phyloP scores from a whole-genome alignment of 2,797 vertebrate species.

The Helicolenus hilgendorfi region DNA sequence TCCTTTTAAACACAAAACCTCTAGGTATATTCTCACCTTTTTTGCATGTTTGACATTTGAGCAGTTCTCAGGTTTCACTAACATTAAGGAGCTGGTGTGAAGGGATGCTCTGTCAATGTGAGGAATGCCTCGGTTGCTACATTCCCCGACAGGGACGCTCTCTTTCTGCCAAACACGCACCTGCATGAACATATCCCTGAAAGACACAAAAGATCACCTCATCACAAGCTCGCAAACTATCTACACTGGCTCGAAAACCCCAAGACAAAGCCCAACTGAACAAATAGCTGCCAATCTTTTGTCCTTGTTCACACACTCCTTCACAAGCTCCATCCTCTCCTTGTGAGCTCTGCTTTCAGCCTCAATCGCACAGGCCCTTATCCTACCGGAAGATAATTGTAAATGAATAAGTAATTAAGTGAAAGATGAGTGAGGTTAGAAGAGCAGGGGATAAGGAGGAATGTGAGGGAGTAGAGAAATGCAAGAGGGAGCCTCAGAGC shows the following conservation, averaged over 20 bases:
- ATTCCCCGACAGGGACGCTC: conserved; percentile 54
- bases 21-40: not conserved
- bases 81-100: conserved; percentile 45
- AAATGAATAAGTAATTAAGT: conserved; percentile 68
- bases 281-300: conserved; percentile 41
- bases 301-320: conserved; percentile 23
- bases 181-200: conserved; percentile 65
- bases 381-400: conserved; percentile 44
- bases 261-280: conserved; percentile 6
- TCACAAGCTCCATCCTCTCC: conserved; percentile 23
- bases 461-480: conserved; percentile 53
- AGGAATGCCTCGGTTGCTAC: conserved; percentile 72
- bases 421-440: conserved; percentile 54
- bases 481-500: conserved; percentile 46
- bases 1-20: conserved; percentile 45
- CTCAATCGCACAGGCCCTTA: conserved; percentile 5
- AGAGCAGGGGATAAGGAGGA: conserved; percentile 45
- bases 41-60: conserved; percentile 47
- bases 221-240: conserved; percentile 34
- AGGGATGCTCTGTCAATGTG: conserved; percentile 53
- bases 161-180: conserved; percentile 60
- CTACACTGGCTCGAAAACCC: not conserved
- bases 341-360: conserved; percentile 31
- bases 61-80: conserved; percentile 63
- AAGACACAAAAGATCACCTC: conserved; percentile 49